Evolutionary conservation across 23 tunicate genomes (phyloP).

Genomic region (Diplosoma virens): DNA sequence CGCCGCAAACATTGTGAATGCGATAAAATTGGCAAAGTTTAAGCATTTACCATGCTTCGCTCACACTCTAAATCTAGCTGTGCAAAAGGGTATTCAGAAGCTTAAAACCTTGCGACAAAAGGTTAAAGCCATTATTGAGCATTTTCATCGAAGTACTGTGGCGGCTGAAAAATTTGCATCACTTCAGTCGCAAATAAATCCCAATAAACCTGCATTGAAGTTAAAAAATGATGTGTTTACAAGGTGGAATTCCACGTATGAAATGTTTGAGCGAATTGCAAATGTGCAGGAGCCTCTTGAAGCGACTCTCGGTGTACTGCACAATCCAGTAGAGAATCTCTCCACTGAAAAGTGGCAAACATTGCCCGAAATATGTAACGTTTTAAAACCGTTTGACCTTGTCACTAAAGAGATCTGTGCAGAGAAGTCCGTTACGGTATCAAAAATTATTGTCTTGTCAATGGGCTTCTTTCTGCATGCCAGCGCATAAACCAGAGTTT

Average conservation of each 20-base stretch:
- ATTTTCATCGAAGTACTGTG: not conserved
- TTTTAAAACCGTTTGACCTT: not conserved
- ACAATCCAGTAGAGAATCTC: not conserved
- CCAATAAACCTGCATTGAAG: not conserved
- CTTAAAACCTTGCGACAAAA: not conserved
- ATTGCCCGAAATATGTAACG: not conserved
- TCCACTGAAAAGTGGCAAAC: not conserved
- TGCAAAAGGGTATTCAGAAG: not conserved
- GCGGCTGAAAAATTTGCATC: conserved; percentile 10
- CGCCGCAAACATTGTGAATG: not conserved
- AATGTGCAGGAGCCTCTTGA: not conserved
- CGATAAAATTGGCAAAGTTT: not conserved
- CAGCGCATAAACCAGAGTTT: not conserved
- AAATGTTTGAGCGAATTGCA: not conserved
- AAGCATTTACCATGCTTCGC: conserved; percentile 4
- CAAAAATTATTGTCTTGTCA: not conserved
- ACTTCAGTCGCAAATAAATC: not conserved
- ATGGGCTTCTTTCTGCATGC: not conserved
- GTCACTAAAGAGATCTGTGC: conserved; percentile 5
- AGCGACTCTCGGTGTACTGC: not conserved
- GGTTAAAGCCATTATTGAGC: not conserved
- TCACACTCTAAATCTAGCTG: conserved; percentile 1
- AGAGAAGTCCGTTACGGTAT: not conserved
- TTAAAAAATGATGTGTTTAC: not conserved
- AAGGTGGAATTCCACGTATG: conserved; percentile 1